Percentiles rank a stretch among this genome's conserved stretches.
These are phyloP conservation scores for Mus spretus DNA, from an alignment of 2,797 vertebrate genomes.

Conservation along the genomic window DNA sequence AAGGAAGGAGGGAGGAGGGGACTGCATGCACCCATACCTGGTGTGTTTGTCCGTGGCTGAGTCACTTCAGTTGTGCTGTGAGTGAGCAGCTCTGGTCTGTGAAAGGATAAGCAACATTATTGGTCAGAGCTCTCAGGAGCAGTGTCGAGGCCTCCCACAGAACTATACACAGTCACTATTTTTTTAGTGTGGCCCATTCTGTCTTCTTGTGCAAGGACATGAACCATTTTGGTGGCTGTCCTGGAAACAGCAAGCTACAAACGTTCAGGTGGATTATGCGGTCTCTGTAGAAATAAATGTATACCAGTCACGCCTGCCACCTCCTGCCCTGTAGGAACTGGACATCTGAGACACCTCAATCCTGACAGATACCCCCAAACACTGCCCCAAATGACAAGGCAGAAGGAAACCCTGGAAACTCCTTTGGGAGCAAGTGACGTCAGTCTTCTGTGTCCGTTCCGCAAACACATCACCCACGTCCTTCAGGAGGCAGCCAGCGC, in stretches of 20 bases:
- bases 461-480: background rate
- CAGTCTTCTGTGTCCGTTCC: background rate
- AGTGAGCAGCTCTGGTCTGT: slow-evolving; percentile 90
- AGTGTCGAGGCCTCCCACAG: background rate
- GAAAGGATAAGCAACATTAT: background rate
- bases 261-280: background rate
- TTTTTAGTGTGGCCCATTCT: background rate
- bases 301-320: background rate
- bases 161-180: background rate
- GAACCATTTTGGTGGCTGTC: background rate
- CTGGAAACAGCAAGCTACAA: slow-evolving; percentile 15
- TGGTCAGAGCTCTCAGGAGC: background rate
- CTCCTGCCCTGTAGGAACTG: background rate
- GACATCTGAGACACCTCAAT: background rate
- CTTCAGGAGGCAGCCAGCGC: background rate
- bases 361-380: background rate
- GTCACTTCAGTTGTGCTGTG: slow-evolving; percentile 74
- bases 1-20: background rate
- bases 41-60: slow-evolving; percentile 76
- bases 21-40: slow-evolving; percentile 82
- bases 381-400: background rate
- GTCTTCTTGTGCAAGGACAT: background rate
- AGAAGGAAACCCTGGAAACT: background rate
- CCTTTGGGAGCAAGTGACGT: background rate
- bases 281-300: background rate